phyloP scores from a whole-genome alignment of 2,888 invertebrate genomes.

The Camptogramma bilineatum region DNA sequence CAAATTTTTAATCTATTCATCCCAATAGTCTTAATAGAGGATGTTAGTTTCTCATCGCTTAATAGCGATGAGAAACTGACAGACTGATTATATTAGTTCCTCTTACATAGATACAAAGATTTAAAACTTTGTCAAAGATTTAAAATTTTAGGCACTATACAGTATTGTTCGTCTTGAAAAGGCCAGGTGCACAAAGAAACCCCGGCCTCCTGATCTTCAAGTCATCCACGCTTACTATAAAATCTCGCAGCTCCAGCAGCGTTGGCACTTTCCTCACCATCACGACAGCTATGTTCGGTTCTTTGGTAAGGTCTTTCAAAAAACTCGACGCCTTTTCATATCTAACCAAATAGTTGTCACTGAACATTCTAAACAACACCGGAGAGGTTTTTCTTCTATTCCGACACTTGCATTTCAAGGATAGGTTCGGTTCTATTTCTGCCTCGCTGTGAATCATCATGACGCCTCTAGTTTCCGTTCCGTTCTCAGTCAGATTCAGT shows the following conservation, averaged over 20 bases:
- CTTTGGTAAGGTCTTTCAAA: neutral
- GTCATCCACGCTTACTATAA: neutral
- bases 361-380: neutral
- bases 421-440: neutral
- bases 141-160: too few relatives aligned
- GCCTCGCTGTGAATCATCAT: neutral
- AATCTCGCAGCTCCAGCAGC: neutral
- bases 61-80: too few relatives aligned
- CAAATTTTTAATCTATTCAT: too few relatives aligned
- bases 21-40: too few relatives aligned
- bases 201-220: neutral
- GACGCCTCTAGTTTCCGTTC: neutral
- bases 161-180: too few relatives aligned
- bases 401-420: neutral
- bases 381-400: neutral
- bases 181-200: neutral
- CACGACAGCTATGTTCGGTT: neutral
- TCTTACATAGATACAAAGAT: too few relatives aligned
- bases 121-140: too few relatives aligned
- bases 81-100: too few relatives aligned
- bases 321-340: neutral
- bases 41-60: too few relatives aligned
- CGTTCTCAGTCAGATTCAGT: neutral
- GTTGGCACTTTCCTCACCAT: neutral
- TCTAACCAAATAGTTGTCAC: neutral